Evolutionary conservation across 2,888 invertebrate species (phyloP).

Genomic region (Lycocerus yunnanus): DNA sequence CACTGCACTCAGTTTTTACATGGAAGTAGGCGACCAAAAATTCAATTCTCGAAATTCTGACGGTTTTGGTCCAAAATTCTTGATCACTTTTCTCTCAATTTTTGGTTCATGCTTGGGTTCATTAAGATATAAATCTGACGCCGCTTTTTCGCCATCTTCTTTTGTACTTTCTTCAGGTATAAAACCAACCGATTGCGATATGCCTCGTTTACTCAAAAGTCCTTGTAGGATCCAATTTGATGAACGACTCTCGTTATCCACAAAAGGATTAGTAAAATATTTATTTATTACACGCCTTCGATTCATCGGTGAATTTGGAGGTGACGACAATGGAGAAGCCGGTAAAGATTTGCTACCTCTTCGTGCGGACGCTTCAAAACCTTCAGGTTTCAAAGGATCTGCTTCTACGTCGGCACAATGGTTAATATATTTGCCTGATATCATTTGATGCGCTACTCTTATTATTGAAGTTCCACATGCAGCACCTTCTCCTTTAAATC

Average conservation of each 20-base stretch:
- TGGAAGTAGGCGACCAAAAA: constrained; percentile 85
- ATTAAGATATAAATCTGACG: constrained; percentile 44
- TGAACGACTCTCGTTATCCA: constrained; percentile 53
- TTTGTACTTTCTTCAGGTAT: constrained; percentile 63
- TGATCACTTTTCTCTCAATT: constrained; percentile 26
- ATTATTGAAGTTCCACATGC: constrained; percentile 70
- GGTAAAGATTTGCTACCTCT: constrained; percentile 75
- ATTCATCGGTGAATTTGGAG: constrained; percentile 64
- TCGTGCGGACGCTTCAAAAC: constrained; percentile 55
- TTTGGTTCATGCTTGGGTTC: constrained; percentile 50
- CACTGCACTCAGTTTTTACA: constrained; percentile 58
- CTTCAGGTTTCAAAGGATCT: constrained; percentile 44
- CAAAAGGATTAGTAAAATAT: constrained; percentile 61
- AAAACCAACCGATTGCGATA: constrained; percentile 61
- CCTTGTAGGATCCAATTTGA: constrained; percentile 69
- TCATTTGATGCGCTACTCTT: constrained; percentile 64
- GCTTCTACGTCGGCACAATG: constrained; percentile 40
- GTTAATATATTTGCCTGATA: constrained; percentile 53
- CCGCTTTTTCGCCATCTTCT: constrained; percentile 29
- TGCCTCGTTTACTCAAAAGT: constrained; percentile 65
- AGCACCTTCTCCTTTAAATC: constrained; percentile 70
- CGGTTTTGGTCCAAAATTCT: constrained; percentile 62
- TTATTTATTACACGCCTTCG: constrained; percentile 61
- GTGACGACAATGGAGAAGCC: constrained; percentile 68
- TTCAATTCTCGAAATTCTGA: constrained; percentile 81